Evolutionary conservation across 2,797 vertebrate species (phyloP), one percentile per base, ranked within the genome.

Genomic region (Cirrhinus mrigala): DNA sequence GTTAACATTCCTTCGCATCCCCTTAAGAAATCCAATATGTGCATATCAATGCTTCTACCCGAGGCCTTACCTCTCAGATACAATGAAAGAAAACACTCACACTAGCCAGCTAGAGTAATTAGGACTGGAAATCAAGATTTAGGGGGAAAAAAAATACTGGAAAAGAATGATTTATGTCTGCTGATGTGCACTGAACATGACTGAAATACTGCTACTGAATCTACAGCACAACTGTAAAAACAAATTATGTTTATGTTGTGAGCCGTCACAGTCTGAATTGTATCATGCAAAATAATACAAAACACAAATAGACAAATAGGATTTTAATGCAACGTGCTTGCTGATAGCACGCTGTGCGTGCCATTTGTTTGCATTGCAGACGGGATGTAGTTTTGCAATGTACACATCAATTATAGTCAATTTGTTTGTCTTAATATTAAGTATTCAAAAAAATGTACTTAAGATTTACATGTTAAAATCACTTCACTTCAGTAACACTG

Each of bases 1-100:
- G 91, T 89, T 89, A 83, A 91, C 91, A 94, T 92, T 91, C 92
- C 94, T 94, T 92, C 90, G 89, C 92, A 92, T 94, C 93, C 92
- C 88, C 86, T 83, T 91, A 90, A 92, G 92, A 93, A 94, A 94
- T 89, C 85, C 89, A 93, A 94, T 93, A 92, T 91, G 90, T 87
- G 90, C 83, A 83, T 90, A 92, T 91, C 88, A 89, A 22, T 71
- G 87, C 82, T 73, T 86, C 60, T 24, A 83, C 76, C 80, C 44
- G 24, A 68, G 44, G 85, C 81, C 80, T 83, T 62, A 60, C 77
- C 78, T 87, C 69, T 64, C 60, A 85, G 80, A 84, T 64, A 85
- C 80, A 89, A 85, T 83, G 84, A 81, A 54, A 66, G 80, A 77
- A 86, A 83, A 83, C 66, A 68, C 69, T 70, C 79, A 54, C 37